Evolutionary conservation across 2,797 vertebrate genomes (phyloP).

Genomic region (Chaenodraco wilsoni): DNA sequence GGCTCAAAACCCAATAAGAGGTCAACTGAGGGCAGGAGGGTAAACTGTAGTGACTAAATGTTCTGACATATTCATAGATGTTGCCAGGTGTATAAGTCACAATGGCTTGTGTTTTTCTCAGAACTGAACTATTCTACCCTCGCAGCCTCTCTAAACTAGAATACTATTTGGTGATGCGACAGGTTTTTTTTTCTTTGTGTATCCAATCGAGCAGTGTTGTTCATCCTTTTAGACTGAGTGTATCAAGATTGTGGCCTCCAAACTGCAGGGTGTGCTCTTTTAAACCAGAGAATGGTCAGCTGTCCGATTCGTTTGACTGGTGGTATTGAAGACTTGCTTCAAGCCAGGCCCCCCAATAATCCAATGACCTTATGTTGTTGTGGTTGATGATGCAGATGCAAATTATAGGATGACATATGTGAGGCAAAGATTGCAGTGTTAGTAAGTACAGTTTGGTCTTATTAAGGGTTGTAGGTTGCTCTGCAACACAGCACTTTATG

Average conservation of each 20-base stretch:
- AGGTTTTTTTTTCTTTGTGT: neutral
- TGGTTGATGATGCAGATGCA: constrained; percentile 35
- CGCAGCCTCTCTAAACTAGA: neutral
- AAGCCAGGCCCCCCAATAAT: constrained; percentile 9
- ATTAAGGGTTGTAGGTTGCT: constrained; percentile 2
- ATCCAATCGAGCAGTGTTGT: constrained; percentile 10
- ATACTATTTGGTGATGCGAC: neutral
- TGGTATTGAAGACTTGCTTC: neutral
- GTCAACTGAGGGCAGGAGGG: neutral
- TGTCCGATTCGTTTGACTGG: constrained; percentile 38
- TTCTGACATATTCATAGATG: neutral
- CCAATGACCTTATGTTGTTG: constrained; percentile 20
- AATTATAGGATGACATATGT: constrained; percentile 39
- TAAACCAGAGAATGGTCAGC: constrained; percentile 28
- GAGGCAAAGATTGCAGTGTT: constrained; percentile 39
- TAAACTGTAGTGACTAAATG: neutral
- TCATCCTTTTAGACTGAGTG: neutral
- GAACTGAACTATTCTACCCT: neutral
- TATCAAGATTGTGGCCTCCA: constrained; percentile 16
- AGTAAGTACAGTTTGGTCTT: constrained; percentile 28
- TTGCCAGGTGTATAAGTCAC: neutral
- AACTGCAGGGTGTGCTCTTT: constrained; percentile 35
- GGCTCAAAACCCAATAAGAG: neutral
- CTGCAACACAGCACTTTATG: constrained; percentile 22
- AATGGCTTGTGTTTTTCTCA: neutral